Conservation (phyloP, 2,797 vertebrate genomes). For the Pogonophryne albipinna region DNA sequence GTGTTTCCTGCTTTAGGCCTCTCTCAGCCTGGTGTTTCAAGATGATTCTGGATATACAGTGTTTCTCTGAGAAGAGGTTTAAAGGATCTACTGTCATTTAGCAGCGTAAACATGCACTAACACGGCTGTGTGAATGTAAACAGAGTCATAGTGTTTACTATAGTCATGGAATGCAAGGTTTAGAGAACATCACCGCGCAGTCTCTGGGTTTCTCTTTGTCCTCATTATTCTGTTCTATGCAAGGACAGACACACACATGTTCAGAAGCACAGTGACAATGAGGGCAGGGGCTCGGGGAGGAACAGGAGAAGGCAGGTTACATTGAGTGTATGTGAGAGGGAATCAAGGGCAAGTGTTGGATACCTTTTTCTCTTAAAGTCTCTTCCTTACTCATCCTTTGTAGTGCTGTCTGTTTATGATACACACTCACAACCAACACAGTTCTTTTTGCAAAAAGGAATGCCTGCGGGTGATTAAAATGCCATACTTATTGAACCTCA, state of each 20-base stretch:
- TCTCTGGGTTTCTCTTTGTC: slow-evolving; percentile 13
- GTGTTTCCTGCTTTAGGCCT: slow-evolving; percentile 59
- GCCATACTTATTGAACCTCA: slow-evolving; percentile 44
- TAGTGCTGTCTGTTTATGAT: slow-evolving; percentile 23
- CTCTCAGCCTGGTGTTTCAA: slow-evolving; percentile 7
- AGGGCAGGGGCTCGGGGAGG: slow-evolving; percentile 51
- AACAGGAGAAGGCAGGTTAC: slow-evolving; percentile 61
- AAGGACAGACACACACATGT: slow-evolving; percentile 20
- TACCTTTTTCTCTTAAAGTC: slow-evolving; percentile 21
- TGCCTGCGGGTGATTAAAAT: slow-evolving; percentile 46
- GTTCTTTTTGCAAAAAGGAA: neutral
- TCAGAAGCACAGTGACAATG: slow-evolving; percentile 28
- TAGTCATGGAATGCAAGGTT: slow-evolving; percentile 18
- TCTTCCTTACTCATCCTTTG: slow-evolving; percentile 6
- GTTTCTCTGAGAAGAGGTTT: slow-evolving; percentile 6
- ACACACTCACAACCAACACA: neutral
- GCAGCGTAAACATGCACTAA: slow-evolving; percentile 29
- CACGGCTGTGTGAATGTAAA: slow-evolving; percentile 44
- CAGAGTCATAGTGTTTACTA: slow-evolving; percentile 58
- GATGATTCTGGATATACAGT: slow-evolving; percentile 18
- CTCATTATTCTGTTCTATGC: neutral
- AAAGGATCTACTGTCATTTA: slow-evolving; percentile 25
- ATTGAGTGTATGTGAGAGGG: slow-evolving; percentile 56
- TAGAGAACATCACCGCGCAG: slow-evolving; percentile 10
- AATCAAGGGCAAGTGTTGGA: slow-evolving; percentile 46